phyloP scores from a whole-genome alignment of 2,113 vertebrate genomes.

The Paradisaea rubra region DNA sequence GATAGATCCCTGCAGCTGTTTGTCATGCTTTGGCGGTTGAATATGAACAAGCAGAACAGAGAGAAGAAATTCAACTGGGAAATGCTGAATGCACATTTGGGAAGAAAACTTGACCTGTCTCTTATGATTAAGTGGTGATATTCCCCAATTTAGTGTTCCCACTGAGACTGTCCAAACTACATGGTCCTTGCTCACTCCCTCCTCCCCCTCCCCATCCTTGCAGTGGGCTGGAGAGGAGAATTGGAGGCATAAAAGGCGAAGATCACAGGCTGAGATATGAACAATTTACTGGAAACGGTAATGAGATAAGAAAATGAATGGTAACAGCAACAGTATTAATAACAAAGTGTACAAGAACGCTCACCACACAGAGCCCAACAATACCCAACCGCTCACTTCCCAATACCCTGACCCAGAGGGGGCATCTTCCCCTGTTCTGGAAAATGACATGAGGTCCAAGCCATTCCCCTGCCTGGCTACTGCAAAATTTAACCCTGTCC shows the following conservation, averaged over 20 bases:
- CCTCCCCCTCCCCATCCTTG: neutral
- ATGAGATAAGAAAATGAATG: neutral
- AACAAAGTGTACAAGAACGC: neutral
- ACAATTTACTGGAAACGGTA: neutral
- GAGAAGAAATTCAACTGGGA: neutral
- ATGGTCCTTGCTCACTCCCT: rapidly evolving
- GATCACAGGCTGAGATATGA: neutral
- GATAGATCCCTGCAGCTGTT: neutral
- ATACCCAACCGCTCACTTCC: neutral
- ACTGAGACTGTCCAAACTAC: neutral
- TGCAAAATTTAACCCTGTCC: neutral
- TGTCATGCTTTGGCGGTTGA: neutral
- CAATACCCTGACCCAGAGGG: rapidly evolving
- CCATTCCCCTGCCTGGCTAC: neutral
- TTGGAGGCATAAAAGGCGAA: neutral
- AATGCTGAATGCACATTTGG: neutral
- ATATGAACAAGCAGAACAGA: neutral
- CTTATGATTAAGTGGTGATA: neutral
- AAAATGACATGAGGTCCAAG: neutral
- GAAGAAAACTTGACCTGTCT: neutral
- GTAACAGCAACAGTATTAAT: neutral
- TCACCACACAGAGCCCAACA: neutral
- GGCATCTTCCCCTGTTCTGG: neutral
- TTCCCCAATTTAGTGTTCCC: neutral
- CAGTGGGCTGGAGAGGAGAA: neutral